These are phyloP conservation scores for Muscicapa comitata DNA, from an alignment of 2,797 vertebrate species.

Conservation along the genomic window DNA sequence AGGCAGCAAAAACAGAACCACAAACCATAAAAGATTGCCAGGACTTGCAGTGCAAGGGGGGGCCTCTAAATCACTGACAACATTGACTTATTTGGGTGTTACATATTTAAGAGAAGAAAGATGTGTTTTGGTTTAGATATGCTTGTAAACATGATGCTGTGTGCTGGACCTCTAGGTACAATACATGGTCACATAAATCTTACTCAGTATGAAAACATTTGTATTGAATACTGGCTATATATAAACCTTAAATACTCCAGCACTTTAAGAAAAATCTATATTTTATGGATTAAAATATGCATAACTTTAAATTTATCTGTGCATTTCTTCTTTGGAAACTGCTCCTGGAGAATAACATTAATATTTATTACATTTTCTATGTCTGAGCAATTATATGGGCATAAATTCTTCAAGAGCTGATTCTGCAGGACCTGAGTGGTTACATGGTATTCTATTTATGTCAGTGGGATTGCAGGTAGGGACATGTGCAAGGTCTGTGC, in stretches of 20 bases:
- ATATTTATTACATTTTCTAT: constrained; percentile 64
- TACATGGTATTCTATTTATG: constrained; percentile 1
- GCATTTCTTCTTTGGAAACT: constrained; percentile 44
- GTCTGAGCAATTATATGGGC: constrained; percentile 44
- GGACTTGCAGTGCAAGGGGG: neutral
- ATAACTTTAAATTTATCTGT: constrained; percentile 54
- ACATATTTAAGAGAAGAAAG: constrained; percentile 15
- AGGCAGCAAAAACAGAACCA: neutral
- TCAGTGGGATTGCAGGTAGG: neutral
- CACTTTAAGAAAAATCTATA: constrained; percentile 51
- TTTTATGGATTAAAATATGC: constrained; percentile 56
- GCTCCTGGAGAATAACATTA: constrained; percentile 59
- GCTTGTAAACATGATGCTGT: neutral
- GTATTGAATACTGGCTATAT: neutral
- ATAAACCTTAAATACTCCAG: neutral
- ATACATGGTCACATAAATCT: neutral
- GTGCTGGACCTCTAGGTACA: neutral
- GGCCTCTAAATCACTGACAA: constrained; percentile 21
- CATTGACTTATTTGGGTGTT: constrained; percentile 46
- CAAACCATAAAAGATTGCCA: neutral
- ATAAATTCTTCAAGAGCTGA: constrained; percentile 59
- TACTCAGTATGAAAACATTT: neutral
- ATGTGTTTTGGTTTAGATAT: constrained; percentile 13
- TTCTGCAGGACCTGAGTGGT: constrained; percentile 23
- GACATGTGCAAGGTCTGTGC: neutral